Evolutionary conservation across 2,797 vertebrate species (phyloP).

Genomic region (Eupleurogrammus muticus): DNA sequence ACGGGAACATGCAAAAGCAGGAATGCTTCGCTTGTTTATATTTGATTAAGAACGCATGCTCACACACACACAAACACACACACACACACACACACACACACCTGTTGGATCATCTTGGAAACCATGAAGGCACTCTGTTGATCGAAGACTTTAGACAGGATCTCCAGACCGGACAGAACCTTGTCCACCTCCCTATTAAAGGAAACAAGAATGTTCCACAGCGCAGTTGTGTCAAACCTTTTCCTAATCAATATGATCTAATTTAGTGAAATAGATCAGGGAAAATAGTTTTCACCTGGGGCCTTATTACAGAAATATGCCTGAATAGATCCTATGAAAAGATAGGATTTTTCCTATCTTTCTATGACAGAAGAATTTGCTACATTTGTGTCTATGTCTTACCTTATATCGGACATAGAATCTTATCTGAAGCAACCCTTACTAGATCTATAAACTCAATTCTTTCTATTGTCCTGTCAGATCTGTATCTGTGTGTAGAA

Average conservation of each 20-base stretch:
- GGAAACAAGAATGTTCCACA: constrained; percentile 22
- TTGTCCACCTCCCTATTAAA: constrained; percentile 92
- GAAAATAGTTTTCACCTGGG: background rate
- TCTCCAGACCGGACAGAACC: constrained; percentile 93
- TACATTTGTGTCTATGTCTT: too few species aligned
- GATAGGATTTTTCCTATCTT: too few species aligned
- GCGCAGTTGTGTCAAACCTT: background rate
- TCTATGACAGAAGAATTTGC: too few species aligned
- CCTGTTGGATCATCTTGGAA: constrained; percentile 95
- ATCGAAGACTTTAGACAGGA: constrained; percentile 96
- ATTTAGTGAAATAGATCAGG: background rate
- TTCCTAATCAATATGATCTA: background rate
- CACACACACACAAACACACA: constrained; percentile 6
- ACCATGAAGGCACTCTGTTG: constrained; percentile 95
- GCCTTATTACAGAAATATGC: too few species aligned
- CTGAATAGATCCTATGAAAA: too few species aligned
- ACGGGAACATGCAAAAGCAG: background rate
- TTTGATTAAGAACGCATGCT: background rate
- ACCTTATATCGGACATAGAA: too few species aligned
- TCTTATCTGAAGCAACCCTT: too few species aligned
- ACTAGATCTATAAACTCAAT: too few species aligned
- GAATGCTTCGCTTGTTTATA: background rate
- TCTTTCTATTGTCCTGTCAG: too few species aligned
- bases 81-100: constrained; percentile 53
- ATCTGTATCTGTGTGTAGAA: too few species aligned